phyloP scores from a whole-genome alignment of 2,888 invertebrate genomes.

The Amphipoea lucens region DNA sequence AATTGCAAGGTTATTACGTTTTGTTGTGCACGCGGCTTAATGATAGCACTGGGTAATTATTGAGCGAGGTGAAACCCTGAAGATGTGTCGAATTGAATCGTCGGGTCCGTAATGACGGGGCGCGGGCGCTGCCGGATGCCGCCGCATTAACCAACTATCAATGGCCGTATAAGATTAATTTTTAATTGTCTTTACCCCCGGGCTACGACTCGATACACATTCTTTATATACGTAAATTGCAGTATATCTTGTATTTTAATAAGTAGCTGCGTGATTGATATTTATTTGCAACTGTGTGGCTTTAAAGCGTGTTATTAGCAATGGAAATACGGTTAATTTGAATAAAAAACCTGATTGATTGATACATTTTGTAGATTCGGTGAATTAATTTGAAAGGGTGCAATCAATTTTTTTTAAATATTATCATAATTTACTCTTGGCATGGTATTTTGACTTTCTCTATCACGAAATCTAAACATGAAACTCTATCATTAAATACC shows the following conservation, averaged over 20 bases:
- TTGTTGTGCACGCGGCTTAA: conserved; percentile 88
- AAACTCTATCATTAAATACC: background rate
- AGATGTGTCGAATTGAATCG: conserved; percentile 90
- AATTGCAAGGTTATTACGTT: conserved; percentile 90
- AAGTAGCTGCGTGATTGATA: conserved; percentile 65
- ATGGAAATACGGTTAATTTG: conserved; percentile 51
- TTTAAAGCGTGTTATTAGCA: conserved; percentile 61
- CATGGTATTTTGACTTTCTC: conserved; percentile 21
- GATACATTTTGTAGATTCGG: conserved; percentile 54
- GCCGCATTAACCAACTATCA: conserved; percentile 76
- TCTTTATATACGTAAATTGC: conserved; percentile 70
- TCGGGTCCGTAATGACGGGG: conserved; percentile 79
- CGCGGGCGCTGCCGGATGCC: conserved; percentile 74
- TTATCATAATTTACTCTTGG: conserved; percentile 29
- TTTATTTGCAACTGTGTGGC: conserved; percentile 66
- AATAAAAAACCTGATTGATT: conserved; percentile 61
- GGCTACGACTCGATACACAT: conserved; percentile 72
- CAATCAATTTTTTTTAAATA: conserved; percentile 9
- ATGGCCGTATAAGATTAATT: conserved; percentile 83
- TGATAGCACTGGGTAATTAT: conserved; percentile 87
- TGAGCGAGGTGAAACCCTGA: conserved; percentile 89
- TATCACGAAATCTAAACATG: background rate
- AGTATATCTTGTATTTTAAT: conserved; percentile 67
- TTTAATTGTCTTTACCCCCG: conserved; percentile 80
- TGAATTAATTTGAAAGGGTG: conserved; percentile 22